phyloP scores from a whole-genome alignment of 2,888 invertebrate genomes.

The Scrobipalpa costella region DNA sequence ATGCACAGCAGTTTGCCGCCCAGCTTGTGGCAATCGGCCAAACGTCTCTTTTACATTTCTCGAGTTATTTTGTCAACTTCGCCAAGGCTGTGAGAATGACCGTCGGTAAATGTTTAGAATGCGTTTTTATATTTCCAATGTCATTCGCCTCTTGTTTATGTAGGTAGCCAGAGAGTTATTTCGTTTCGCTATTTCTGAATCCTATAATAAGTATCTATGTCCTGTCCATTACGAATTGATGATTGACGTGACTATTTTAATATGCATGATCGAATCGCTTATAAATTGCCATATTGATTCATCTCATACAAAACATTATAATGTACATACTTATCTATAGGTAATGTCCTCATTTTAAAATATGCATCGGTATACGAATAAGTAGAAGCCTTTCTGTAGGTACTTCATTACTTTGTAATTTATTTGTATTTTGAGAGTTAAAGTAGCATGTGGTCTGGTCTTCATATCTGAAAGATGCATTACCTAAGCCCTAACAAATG shows the following conservation, averaged over 20 bases:
- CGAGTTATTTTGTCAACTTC: constrained; percentile 66
- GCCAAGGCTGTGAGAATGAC: constrained; percentile 62
- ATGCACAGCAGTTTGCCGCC: constrained; percentile 9
- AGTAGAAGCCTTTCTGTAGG: neutral
- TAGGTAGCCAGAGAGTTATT: constrained; percentile 15
- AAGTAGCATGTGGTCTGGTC: constrained; percentile 31
- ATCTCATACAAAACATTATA: neutral
- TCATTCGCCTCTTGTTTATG: constrained; percentile 52
- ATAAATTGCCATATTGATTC: neutral
- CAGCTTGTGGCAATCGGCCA: constrained; percentile 59
- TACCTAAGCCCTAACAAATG: constrained; percentile 29
- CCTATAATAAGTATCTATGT: neutral
- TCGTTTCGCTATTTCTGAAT: neutral
- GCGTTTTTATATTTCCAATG: constrained; percentile 50
- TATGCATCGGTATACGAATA: no score
- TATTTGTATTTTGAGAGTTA: neutral
- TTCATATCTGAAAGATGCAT: constrained; percentile 54
- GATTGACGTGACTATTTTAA: constrained; percentile 4
- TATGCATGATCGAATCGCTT: neutral
- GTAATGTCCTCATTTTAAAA: no score
- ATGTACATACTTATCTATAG: neutral
- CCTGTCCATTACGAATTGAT: neutral
- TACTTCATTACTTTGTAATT: neutral
- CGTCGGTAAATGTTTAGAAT: constrained; percentile 41
- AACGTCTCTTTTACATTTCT: constrained; percentile 54